Evolutionary conservation across 2,888 invertebrate species (phyloP), one percentile per base, ranked within the genome.

Genomic region (Uloborus plumipes): DNA sequence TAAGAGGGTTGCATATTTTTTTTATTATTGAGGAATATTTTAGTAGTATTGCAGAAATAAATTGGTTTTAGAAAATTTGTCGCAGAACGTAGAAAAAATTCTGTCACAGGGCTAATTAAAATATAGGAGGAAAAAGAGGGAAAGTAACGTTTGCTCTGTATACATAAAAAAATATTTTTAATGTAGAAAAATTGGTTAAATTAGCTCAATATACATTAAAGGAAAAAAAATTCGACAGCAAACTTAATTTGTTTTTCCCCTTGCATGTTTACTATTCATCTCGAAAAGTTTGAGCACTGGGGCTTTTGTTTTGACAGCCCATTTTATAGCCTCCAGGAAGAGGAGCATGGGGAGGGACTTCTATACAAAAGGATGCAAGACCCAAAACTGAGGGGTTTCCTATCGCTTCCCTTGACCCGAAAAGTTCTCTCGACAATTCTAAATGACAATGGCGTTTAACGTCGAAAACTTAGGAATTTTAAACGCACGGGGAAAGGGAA

Each of bases 401-500:
- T 61, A 61, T 61, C 61, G 31, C 31, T 61, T 61, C 26, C 14
- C 61, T 31, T 64, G 47, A 64, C 39, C 64, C 64, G 47, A 64
- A 64, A 31, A 64, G 64, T 64, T 64, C 47, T 31, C 31, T 64
- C 39, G 47, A 47, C 64, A 64, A 64, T 64, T 64, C 18, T 64
- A 31, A 61, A 61, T 64, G 64, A 64, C 64, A 47, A 47, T 64
- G 39, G 39, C 47, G 64, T 64, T 64, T 22, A 47, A 64, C 47
- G 64, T 7, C 47, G 16, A 39, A 31, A 31, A 47, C 47, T 47
- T n/a, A 14, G n/a, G 51, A 55, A 55, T 62, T 73, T 73, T 64
- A 58, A 31, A 58, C 22, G 47, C 55, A 58, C n/a, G 49, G 47
- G 65, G 65, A 74, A 74, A 22, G 49, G 47, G 65, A 58, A 74